Evolutionary conservation across 1,140 invertebrate species (phyloP), one percentile per base, ranked within the genome.

Genomic region (Orussus abietinus): DNA sequence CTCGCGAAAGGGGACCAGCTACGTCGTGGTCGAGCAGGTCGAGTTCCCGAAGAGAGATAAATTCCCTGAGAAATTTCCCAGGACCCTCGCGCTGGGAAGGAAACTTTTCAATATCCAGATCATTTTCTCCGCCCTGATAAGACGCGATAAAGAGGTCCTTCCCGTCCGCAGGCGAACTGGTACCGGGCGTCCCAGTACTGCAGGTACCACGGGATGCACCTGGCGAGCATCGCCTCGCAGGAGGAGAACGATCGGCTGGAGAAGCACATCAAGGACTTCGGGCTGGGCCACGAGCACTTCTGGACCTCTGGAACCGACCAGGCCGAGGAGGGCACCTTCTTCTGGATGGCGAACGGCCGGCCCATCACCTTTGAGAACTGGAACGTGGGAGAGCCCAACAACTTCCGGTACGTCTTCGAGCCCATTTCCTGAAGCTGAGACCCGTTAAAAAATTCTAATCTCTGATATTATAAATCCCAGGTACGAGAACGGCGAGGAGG

Each of bases 241-340:
- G 86, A 90, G 64, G 88, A 93, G 65, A 92, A 92, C 53, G 85
- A 90, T 57, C 83, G 84, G 59, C 74, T 92, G 34, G 88, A 90
- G 55, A 87, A 89, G 66, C 83, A 89, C 60, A 86, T 90, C 34
- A 80, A 83, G 64, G 85, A 88, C 57, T 87, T 85, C 63, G 88
- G 90, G 28, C 79, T 90, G 32, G 88, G 88, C 5, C 81, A 88
- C 54, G 90, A 93, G 57, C 90, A 93, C 60, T 93, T 93, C 75
- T 93, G 90, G 90, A 92, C 88, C 15, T 89, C 87, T 11, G 90
- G 90, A 32, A 92, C 90, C 2, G 90, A 93, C 68, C 81, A 91
- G 60, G 90, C 87, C 5, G 88, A 92, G 55, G 89, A 93, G 61
- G 89, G 89, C 4, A 82, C 79, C 38, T 92, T 91, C 77, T 92